These are phyloP conservation scores for Eidolon helvum DNA, from an alignment of 2,113 vertebrate genomes.

Conservation along the genomic window DNA sequence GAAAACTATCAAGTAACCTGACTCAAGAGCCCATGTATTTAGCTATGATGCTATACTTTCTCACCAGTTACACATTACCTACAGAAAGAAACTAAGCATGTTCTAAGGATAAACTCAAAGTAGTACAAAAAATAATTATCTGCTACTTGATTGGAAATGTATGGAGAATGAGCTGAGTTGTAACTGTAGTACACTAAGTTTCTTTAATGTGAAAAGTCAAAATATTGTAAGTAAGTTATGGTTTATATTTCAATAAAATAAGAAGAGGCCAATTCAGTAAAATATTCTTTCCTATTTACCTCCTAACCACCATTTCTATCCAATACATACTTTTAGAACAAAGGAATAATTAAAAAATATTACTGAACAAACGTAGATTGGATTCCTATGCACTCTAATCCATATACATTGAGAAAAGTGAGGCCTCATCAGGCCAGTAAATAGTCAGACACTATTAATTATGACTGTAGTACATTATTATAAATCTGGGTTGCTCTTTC, in stretches of 20 bases:
- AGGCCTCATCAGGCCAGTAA: not conserved
- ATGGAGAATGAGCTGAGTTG: not conserved
- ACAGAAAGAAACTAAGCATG: not conserved
- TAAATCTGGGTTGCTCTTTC: not conserved
- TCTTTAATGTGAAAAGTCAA: not conserved
- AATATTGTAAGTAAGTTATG: not conserved
- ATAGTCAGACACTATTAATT: not conserved
- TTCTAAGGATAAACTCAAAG: not conserved
- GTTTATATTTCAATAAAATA: constrained; percentile 1
- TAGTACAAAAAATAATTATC: not conserved
- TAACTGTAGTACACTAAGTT: not conserved
- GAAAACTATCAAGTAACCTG: not conserved
- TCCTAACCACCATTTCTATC: not conserved
- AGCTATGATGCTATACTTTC: not conserved
- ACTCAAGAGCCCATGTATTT: not conserved
- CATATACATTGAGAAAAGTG: not conserved
- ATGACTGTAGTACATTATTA: not conserved
- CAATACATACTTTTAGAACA: not conserved
- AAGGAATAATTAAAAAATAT: not conserved
- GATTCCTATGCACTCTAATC: not conserved
- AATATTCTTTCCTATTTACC: not conserved
- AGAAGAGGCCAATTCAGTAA: not conserved
- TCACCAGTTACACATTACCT: not conserved
- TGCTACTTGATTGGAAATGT: not conserved
- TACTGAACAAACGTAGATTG: not conserved